A percentile compares a stretch with the other conserved stretches of the same genome.
Conservation (phyloP, 2,888 invertebrate species). For the Standfussiana lucernea region DNA sequence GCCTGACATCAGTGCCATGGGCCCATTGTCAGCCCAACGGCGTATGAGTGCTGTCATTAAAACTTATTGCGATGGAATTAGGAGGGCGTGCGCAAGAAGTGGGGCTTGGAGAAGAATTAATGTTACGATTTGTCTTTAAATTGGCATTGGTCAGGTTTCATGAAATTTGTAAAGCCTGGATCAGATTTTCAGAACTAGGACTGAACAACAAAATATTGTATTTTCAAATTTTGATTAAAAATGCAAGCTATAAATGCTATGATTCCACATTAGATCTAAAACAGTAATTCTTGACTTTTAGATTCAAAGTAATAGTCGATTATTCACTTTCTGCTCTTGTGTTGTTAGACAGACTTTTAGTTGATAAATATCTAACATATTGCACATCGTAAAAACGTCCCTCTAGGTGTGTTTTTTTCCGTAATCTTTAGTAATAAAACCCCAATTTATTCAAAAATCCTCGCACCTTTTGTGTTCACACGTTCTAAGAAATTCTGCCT, state of each 20-base stretch:
- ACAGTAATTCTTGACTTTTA: neutral
- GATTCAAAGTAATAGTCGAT: neutral
- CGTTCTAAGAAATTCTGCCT: slow-evolving; percentile 23
- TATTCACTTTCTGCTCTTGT: neutral
- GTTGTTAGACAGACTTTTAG: neutral
- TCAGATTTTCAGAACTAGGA: neutral
- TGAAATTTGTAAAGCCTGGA: neutral
- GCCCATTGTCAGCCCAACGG: slow-evolving; percentile 44
- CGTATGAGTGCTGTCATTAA: slow-evolving; percentile 36
- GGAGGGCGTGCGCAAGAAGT: slow-evolving; percentile 5
- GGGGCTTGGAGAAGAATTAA: neutral
- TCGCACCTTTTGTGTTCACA: slow-evolving; percentile 4
- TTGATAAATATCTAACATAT: neutral
- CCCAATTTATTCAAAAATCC: slow-evolving; percentile 13
- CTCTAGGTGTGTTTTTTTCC: neutral
- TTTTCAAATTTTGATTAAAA: neutral
- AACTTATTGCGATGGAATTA: slow-evolving; percentile 48
- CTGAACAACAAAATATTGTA: neutral
- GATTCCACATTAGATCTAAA: neutral
- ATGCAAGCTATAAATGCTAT: neutral
- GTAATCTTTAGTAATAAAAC: neutral
- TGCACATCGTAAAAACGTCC: neutral
- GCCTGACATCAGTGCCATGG: slow-evolving; percentile 39
- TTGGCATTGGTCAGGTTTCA: neutral
- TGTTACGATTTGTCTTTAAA: neutral